These are phyloP conservation scores for Stegophylla sp. DNA, from an alignment of 2,888 invertebrate genomes.

Conservation along the genomic window DNA sequence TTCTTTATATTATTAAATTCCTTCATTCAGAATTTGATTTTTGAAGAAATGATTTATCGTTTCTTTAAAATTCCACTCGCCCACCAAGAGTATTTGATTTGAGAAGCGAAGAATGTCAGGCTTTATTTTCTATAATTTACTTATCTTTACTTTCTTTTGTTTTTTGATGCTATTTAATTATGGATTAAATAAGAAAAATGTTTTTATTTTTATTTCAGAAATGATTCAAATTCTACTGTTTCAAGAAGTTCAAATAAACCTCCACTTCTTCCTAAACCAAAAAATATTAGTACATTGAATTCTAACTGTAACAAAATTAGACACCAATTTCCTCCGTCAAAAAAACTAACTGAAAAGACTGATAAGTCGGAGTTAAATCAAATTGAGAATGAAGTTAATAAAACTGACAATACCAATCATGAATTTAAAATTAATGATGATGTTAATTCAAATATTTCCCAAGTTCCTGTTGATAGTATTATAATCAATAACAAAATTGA, in stretches of 20 bases:
- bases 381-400: slow-evolving; percentile 3
- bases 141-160: too few species aligned
- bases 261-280: slow-evolving; percentile 60
- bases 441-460: slow-evolving; percentile 52
- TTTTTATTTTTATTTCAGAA: slow-evolving; percentile 4
- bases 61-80: too few species aligned
- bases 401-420: slow-evolving; percentile 12
- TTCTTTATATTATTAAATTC: too few species aligned
- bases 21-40: too few species aligned
- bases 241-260: slow-evolving; percentile 53
- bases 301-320: slow-evolving; percentile 47
- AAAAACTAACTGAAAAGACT: slow-evolving; percentile 28
- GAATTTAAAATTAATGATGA: slow-evolving; percentile 28
- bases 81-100: too few species aligned
- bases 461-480: slow-evolving; percentile 46
- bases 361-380: slow-evolving; percentile 22
- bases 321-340: slow-evolving; percentile 37
- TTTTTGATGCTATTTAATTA: too few species aligned
- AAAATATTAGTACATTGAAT: slow-evolving; percentile 31
- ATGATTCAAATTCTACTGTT: slow-evolving; percentile 31
- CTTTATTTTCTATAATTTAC: too few species aligned
- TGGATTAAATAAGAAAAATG: neutral
- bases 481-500: slow-evolving; percentile 40
- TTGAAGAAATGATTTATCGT: too few species aligned
- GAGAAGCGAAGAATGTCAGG: too few species aligned